Conservation (phyloP, 2,113 vertebrate genomes). For the Archocentrus centrarchus region DNA sequence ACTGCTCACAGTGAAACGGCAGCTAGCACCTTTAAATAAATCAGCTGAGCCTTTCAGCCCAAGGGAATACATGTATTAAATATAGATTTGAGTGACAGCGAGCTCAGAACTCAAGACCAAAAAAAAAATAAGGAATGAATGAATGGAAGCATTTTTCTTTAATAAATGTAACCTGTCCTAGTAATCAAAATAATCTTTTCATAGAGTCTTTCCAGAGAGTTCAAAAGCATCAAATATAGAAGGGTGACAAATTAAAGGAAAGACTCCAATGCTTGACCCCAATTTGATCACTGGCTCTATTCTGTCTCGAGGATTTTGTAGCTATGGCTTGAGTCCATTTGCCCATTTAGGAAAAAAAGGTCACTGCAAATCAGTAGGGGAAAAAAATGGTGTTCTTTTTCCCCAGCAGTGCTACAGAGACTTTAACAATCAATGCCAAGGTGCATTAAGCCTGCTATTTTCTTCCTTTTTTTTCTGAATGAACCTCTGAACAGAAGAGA, state of each 20-base stretch:
- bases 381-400: background rate
- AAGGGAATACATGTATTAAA: background rate
- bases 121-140: background rate
- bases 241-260: background rate
- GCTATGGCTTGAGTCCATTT: background rate
- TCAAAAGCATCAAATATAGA: background rate
- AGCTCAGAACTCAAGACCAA: background rate
- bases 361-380: background rate
- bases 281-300: background rate
- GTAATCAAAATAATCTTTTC: background rate
- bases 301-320: background rate
- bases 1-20: conserved; percentile 2
- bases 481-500: background rate
- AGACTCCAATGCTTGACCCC: fast-evolving
- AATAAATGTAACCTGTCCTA: background rate
- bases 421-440: background rate
- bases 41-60: background rate
- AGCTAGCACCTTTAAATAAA: background rate
- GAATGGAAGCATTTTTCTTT: background rate
- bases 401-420: background rate
- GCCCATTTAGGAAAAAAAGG: background rate
- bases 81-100: background rate
- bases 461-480: background rate
- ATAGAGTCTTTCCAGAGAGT: background rate
- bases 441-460: background rate